A percentile compares a stretch with the other conserved stretches of the same genome.
These are phyloP conservation scores for Bombus impatiens DNA, from an alignment of 1,140 invertebrate species.

Conservation along the genomic window DNA sequence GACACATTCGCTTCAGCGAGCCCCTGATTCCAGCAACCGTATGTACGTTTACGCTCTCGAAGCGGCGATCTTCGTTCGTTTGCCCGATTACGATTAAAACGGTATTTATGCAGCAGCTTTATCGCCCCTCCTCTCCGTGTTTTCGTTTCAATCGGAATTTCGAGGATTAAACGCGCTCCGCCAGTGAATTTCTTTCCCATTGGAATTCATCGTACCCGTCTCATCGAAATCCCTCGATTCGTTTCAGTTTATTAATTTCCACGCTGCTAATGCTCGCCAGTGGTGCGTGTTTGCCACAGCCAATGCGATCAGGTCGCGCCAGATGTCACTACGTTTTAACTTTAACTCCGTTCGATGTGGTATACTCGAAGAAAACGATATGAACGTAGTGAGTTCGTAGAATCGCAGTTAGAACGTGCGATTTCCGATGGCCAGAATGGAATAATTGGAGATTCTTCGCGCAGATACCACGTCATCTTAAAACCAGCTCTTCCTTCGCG, in stretches of 20 bases:
- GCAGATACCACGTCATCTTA: too few species aligned
- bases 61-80: not conserved
- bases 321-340: not conserved
- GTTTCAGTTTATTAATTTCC: not conserved
- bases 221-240: not conserved
- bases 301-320: not conserved
- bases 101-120: not conserved
- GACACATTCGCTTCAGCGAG: not conserved
- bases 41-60: not conserved
- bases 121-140: not conserved
- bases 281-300: too few species aligned
- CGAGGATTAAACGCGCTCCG: not conserved
- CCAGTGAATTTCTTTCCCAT: not conserved
- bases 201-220: not conserved
- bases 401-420: not conserved
- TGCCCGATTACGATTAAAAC: not conserved
- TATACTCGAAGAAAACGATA: too few species aligned
- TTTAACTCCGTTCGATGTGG: too few species aligned
- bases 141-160: not conserved
- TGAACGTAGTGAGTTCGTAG: too few species aligned
- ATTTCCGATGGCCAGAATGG: too few species aligned
- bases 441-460: too few species aligned
- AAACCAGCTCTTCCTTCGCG: too few species aligned
- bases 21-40: not conserved
- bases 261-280: not conserved